phyloP scores from a whole-genome alignment of 1,140 invertebrate genomes.

The Trissolcus basalis region DNA sequence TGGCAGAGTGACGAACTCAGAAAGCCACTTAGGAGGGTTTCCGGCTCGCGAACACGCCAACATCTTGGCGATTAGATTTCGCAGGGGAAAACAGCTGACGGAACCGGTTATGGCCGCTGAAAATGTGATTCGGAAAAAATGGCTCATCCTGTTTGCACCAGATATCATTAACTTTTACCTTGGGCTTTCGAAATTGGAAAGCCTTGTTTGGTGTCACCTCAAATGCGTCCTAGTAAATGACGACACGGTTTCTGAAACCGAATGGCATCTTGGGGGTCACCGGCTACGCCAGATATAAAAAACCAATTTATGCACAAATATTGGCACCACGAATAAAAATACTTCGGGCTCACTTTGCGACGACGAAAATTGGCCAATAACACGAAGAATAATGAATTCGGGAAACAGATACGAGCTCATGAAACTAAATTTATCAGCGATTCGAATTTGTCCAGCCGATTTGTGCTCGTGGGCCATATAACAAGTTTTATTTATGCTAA shows the following conservation, averaged over 20 bases:
- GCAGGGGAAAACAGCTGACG: constrained; percentile 45
- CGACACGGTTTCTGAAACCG: not conserved
- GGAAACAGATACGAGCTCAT: constrained; percentile 57
- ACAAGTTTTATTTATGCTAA: constrained; percentile 61
- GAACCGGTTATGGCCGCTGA: constrained; percentile 30
- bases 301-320: constrained; percentile 8
- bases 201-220: too few relatives aligned
- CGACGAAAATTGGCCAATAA: constrained; percentile 49
- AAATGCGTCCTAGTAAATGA: not conserved
- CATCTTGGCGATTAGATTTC: constrained; percentile 44
- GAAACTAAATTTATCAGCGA: constrained; percentile 58
- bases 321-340: constrained; percentile 35
- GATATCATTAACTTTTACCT: too few relatives aligned
- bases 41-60: constrained; percentile 43
- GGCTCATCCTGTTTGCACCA: too few relatives aligned
- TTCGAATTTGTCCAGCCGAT: constrained; percentile 58
- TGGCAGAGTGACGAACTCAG: constrained; percentile 58
- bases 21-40: constrained; percentile 61
- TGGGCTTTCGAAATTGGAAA: too few relatives aligned
- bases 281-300: not conserved
- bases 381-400: constrained; percentile 54
- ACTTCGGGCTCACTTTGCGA: constrained; percentile 38
- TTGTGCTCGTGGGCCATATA: constrained; percentile 55
- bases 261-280: too few relatives aligned
- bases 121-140: too few relatives aligned